A percentile compares a stretch with the other conserved stretches of the same genome.
Evolutionary conservation across 2,888 invertebrate species (phyloP).

Genomic region (Rhingia campestris): DNA sequence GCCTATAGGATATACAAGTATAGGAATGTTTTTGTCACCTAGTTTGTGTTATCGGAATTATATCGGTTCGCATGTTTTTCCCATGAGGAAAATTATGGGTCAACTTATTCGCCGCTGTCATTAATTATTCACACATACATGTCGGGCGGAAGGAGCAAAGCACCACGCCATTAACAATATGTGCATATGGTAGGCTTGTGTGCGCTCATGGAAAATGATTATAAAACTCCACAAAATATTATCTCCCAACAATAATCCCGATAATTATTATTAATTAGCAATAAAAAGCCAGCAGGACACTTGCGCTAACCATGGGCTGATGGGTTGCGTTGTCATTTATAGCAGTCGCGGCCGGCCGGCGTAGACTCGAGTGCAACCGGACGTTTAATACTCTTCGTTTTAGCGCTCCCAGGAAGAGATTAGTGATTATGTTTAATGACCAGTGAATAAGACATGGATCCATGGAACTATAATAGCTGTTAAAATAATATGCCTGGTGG

Average conservation of each 20-base stretch:
- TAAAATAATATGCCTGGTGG: no score
- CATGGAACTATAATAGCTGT: constrained; percentile 1
- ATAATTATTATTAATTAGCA: constrained; percentile 71
- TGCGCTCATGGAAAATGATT: constrained; percentile 38
- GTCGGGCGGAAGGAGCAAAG: constrained; percentile 21
- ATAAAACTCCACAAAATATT: constrained; percentile 55
- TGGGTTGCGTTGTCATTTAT: not conserved
- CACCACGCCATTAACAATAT: constrained; percentile 23
- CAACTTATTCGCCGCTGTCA: constrained; percentile 57
- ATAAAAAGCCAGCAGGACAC: constrained; percentile 51
- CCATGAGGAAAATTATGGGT: constrained; percentile 65
- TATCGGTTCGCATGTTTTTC: constrained; percentile 61
- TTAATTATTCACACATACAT: constrained; percentile 60
- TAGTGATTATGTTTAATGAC: constrained; percentile 60
- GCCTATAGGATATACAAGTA: constrained; percentile 4
- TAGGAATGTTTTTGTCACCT: constrained; percentile 69
- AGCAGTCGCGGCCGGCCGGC: constrained; percentile 2
- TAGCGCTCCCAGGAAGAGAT: constrained; percentile 25
- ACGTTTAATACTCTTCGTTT: constrained; percentile 39
- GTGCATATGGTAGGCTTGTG: constrained; percentile 10
- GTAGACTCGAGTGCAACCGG: constrained; percentile 37
- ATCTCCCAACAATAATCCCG: constrained; percentile 59
- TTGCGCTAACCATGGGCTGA: not conserved
- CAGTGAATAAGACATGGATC: constrained; percentile 1
- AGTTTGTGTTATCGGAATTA: constrained; percentile 68